A percentile compares a stretch with the other conserved stretches of the same genome.
phyloP scores from a whole-genome alignment of 2,797 vertebrate genomes.

The Peromyscus attwateri region DNA sequence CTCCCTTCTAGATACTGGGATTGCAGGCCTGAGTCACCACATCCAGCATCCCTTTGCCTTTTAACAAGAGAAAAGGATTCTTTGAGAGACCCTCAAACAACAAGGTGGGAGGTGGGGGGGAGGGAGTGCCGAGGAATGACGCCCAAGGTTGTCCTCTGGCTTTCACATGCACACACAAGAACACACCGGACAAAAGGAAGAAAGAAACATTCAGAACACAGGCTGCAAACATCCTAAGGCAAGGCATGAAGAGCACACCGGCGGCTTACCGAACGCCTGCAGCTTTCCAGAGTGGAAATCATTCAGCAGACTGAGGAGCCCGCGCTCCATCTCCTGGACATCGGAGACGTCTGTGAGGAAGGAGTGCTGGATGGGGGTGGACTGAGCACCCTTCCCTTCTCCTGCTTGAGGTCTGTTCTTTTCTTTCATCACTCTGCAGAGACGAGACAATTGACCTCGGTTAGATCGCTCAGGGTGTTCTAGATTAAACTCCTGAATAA shows the following conservation, averaged over 20 bases:
- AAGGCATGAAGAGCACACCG: neutral
- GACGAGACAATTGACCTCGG: neutral
- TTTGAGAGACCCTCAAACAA: neutral
- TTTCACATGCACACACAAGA: neutral
- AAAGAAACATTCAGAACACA: conserved; percentile 8
- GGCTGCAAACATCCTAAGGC: neutral
- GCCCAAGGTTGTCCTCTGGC: neutral
- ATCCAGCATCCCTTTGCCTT: neutral
- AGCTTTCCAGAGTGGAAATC: conserved; percentile 99
- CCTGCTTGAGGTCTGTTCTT: conserved; percentile 91
- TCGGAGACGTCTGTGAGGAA: conserved; percentile 99
- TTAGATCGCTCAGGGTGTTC: conserved; percentile 56
- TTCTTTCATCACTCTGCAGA: conserved; percentile 91
- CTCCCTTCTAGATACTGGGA: neutral
- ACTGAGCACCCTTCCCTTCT: conserved; percentile 89
- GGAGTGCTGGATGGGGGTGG: conserved; percentile 94
- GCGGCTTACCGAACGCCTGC: conserved; percentile 94
- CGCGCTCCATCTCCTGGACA: conserved; percentile 99
- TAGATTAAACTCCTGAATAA: neutral
- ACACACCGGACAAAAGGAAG: neutral
- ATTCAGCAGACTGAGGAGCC: conserved; percentile 96
- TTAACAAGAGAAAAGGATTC: conserved; percentile 23
- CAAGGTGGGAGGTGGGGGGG: neutral
- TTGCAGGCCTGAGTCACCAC: neutral
- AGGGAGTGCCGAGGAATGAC: neutral